Evolutionary conservation across 1,140 invertebrate genomes (phyloP), one percentile per base, ranked within the genome.

Genomic region (Drosophila suzukii): DNA sequence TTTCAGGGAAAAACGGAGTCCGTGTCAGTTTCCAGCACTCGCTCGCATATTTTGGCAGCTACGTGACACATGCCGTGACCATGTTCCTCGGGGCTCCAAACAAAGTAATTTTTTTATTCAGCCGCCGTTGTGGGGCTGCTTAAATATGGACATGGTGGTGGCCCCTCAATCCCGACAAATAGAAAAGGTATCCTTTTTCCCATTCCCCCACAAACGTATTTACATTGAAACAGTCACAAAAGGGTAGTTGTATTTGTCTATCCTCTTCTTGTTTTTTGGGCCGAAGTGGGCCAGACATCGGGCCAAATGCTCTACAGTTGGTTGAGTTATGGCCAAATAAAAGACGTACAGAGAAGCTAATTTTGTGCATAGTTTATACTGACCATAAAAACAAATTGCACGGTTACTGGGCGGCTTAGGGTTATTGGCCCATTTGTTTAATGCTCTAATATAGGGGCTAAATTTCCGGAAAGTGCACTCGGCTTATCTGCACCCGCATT

Each of bases 21-120:
- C 55, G 53, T 75, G 63, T 80, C 68, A 89, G 76, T 89, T 89
- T 80, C 80, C 50, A 51, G 58, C 67, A 89, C 53, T 89, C 44
- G 46, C 47, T 85, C 51, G 65, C 81, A 85, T 85, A 84, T 85
- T 86, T 84, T 73, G 46, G 75, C 62, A 36, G 51, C 72, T 88
- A 88, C 84, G 83, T 89, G 83, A 86, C 82, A 84, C 76, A 80
- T 84, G 73, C 80, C 62, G 66, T 78, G 67, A 76, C 70, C 68
- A 50, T 71, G 72, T 46, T 66, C 39, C 39, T 32, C n/a, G 36
- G 49, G 51, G 53, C 65, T 44, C 53, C 63, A 79, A 88, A 88
- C 83, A 88, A 89, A 88, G 80, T 78, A 72, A 80, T 88, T 75
- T 80, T 75, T 76, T 44, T 71, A 60, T 60, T 46, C 44, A n/a